A percentile compares a stretch with the other conserved stretches of the same genome.
These are phyloP conservation scores for Nephrotoma guestfalica DNA, from an alignment of 2,888 invertebrate genomes.

Conservation along the genomic window DNA sequence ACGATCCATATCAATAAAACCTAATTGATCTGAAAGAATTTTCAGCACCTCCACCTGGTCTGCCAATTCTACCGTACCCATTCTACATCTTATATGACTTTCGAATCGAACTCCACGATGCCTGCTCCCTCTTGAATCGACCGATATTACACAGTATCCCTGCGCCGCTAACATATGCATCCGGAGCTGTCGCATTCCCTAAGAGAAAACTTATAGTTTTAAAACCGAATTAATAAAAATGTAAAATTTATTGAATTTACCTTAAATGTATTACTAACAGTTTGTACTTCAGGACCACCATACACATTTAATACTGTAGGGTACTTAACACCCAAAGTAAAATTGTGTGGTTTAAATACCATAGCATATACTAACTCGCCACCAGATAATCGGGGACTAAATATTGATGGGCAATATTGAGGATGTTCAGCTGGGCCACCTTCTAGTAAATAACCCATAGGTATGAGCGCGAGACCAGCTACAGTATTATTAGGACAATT, in stretches of 20 bases:
- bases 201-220: background rate
- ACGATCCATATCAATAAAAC: constrained; percentile 80
- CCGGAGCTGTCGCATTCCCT: constrained; percentile 81
- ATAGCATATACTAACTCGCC: constrained; percentile 70
- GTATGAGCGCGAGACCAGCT: constrained; percentile 49
- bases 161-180: constrained; percentile 91
- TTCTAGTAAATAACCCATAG: constrained; percentile 56
- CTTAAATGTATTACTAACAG: constrained; percentile 91
- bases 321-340: constrained; percentile 43
- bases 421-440: constrained; percentile 41
- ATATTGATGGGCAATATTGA: constrained; percentile 56
- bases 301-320: constrained; percentile 95
- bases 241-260: constrained; percentile 32
- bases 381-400: constrained; percentile 49
- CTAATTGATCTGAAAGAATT: constrained; percentile 67
- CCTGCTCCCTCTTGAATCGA: constrained; percentile 91
- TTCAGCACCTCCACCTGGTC: constrained; percentile 92
- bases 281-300: constrained; percentile 96
- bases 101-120: constrained; percentile 89
- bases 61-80: constrained; percentile 87
- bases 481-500: constrained; percentile 45
- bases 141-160: constrained; percentile 90
- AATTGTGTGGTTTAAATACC: constrained; percentile 74
- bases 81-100: constrained; percentile 70
- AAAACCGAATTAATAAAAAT: background rate